Base-by-base conservation (phyloP, 2,888 invertebrate genomes). In the Melinaea marsaeus region DNA sequence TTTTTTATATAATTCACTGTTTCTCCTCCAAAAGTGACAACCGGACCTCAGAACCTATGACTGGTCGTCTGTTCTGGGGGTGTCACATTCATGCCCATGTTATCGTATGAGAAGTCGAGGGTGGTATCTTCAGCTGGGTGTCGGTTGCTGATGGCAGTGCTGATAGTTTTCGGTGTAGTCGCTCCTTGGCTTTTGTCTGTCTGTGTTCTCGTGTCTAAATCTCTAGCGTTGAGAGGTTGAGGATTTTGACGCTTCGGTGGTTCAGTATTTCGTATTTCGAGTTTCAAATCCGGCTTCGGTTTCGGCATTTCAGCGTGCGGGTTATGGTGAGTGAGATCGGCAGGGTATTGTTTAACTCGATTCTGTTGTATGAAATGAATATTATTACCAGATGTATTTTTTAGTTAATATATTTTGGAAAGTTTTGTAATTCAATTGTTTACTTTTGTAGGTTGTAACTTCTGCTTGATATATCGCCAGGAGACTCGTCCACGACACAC, bases 41-140 rank as follows among this genome's bases (percentile, higher is more conserved):
- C 68, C 63, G 69, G 66, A 34, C 65, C 78, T 88, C 81, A 89
- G 78, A 90, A 88, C 64, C 84, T 86, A 69, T 88, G 86, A 66
- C 80, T 84, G 6, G 80, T 70, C 0, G 84, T 80, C 0, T 85
- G 86, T 59, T 87, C 86, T 0, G 93, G 93, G 2, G 93, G 93
- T 0, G 94, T 94, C 66, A 94, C 93, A 13, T 93, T 93, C 93
- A 96, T 93, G 0, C 93, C 95, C 76, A 94, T 94, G 81, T 96
- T 96, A 74, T 95, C 95, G 76, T 95, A 95, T 0, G 95, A 94
- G 74, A 95, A 95, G 73, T 95, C 95, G 51, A 94, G 85, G 1
- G 95, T 94, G 0, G 94, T 93, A 70, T 95, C 95, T 79, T 96
- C 95, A 22, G 95, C 95, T 0, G 95, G 95, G 73, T 95, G 92